Conservation (phyloP, 1,140 invertebrate genomes). For the Drosophila serrata region DNA sequence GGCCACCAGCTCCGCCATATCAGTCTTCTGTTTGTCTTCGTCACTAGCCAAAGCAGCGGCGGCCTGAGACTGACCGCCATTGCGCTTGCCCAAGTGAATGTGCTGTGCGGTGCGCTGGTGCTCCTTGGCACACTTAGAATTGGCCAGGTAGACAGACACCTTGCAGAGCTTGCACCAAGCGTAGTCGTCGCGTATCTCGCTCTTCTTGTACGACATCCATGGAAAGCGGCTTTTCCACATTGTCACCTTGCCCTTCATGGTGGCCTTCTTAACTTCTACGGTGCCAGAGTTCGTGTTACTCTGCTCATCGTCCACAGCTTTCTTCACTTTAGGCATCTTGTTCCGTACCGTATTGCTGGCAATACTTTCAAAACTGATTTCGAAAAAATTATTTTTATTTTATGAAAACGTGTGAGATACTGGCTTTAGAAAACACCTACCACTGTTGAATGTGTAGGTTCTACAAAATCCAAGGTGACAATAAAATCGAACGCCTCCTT, state of each 20-base stretch:
- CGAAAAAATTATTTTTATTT: too few species aligned
- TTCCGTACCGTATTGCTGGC: too few species aligned
- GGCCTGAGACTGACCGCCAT: neutral
- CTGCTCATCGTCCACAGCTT: too few species aligned
- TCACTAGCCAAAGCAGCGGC: slow-evolving; percentile 16
- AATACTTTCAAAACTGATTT: too few species aligned
- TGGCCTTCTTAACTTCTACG: too few species aligned
- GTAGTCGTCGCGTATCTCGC: slow-evolving; percentile 62
- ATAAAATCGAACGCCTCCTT: neutral
- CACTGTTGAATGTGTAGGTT: too few species aligned
- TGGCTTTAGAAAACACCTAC: too few species aligned
- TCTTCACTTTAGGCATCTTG: too few species aligned
- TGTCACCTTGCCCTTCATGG: slow-evolving; percentile 63
- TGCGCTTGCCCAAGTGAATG: slow-evolving; percentile 43
- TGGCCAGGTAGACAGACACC: slow-evolving; percentile 60
- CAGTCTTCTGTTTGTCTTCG: slow-evolving; percentile 54
- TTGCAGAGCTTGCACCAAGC: slow-evolving; percentile 77
- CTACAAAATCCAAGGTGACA: neutral
- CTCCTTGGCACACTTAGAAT: slow-evolving; percentile 57
- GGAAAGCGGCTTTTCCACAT: slow-evolving; percentile 68
- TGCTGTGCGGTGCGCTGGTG: slow-evolving; percentile 65
- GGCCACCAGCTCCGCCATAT: slow-evolving; percentile 62
- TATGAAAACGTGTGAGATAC: too few species aligned
- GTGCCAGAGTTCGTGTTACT: too few species aligned
- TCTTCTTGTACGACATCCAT: slow-evolving; percentile 70